phyloP scores from a whole-genome alignment of 53 echinoderm and acorn worm species.

The Astropecten irregularis region DNA sequence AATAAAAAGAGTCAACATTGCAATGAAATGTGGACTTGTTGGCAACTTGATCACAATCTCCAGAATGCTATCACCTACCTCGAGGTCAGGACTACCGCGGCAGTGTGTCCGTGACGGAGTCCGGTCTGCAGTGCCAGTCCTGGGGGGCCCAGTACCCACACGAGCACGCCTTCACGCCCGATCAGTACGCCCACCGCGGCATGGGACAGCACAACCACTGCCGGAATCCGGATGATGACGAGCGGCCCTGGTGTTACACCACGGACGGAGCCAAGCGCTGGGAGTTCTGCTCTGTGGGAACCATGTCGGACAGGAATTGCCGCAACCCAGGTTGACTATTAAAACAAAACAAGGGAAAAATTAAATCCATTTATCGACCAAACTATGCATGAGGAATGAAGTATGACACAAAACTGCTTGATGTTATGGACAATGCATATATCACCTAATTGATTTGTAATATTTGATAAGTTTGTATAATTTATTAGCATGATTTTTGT shows the following conservation, averaged over 20 bases:
- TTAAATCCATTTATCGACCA: too few species aligned
- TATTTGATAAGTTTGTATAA: not conserved
- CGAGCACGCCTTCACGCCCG: conserved; percentile 22
- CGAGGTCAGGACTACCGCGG: conserved; percentile 37
- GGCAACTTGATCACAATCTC: too few species aligned
- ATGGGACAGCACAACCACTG: conserved; percentile 46
- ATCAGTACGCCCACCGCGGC: conserved; percentile 2
- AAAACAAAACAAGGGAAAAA: not conserved
- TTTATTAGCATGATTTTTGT: too few species aligned
- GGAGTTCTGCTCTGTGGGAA: conserved; percentile 29
- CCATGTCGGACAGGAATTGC: not conserved
- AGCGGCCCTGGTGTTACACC: conserved; percentile 38
- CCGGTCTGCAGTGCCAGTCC: conserved; percentile 5
- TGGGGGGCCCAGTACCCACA: conserved; percentile 31
- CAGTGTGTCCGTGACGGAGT: not conserved
- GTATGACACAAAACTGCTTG: not conserved
- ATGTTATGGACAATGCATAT: not conserved
- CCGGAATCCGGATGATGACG: conserved; percentile 35
- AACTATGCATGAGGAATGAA: not conserved
- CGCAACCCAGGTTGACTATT: conserved; percentile 13
- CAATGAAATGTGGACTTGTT: too few species aligned
- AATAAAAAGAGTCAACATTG: too few species aligned
- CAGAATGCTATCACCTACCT: conserved; percentile 32
- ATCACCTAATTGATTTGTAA: not conserved
- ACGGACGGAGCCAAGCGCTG: not conserved